These are phyloP conservation scores for Plebejus anna DNA, from an alignment of 2,888 invertebrate genomes.

Conservation along the genomic window DNA sequence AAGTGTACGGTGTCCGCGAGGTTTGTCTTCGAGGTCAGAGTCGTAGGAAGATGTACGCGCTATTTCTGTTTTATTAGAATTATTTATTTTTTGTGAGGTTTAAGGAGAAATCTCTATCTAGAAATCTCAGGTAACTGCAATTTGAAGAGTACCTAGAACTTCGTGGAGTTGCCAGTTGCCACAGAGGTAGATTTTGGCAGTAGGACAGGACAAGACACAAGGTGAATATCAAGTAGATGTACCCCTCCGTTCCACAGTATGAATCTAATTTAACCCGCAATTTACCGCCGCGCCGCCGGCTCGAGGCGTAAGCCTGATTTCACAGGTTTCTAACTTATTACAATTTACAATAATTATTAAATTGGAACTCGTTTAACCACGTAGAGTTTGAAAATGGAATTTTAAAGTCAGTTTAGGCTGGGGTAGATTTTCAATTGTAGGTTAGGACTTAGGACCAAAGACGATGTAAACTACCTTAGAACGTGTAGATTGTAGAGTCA, in stretches of 20 bases:
- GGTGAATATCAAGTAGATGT: background rate
- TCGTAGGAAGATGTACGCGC: too few species aligned
- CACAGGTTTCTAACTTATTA: background rate
- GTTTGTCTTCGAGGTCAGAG: too few species aligned
- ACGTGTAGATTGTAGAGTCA: too few species aligned
- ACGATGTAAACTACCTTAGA: too few species aligned
- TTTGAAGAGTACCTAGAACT: background rate
- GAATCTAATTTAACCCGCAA: constrained; percentile 1
- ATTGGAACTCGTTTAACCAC: background rate
- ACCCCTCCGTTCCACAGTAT: background rate
- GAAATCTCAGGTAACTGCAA: background rate
- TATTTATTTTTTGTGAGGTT: background rate
- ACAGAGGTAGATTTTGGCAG: background rate
- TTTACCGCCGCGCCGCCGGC: background rate
- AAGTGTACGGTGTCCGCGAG: too few species aligned
- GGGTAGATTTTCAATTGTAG: background rate
- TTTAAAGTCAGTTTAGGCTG: background rate
- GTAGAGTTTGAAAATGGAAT: background rate
- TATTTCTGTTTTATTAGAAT: background rate
- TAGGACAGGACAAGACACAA: background rate
- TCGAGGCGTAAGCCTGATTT: background rate
- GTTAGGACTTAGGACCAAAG: background rate
- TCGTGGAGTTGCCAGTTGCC: background rate
- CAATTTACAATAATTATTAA: background rate
- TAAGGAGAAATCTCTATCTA: background rate